A percentile compares a stretch with the other conserved stretches of the same genome.
These are phyloP conservation scores for Jordanella pulchra DNA, from an alignment of 2,797 vertebrate genomes.

Conservation along the genomic window DNA sequence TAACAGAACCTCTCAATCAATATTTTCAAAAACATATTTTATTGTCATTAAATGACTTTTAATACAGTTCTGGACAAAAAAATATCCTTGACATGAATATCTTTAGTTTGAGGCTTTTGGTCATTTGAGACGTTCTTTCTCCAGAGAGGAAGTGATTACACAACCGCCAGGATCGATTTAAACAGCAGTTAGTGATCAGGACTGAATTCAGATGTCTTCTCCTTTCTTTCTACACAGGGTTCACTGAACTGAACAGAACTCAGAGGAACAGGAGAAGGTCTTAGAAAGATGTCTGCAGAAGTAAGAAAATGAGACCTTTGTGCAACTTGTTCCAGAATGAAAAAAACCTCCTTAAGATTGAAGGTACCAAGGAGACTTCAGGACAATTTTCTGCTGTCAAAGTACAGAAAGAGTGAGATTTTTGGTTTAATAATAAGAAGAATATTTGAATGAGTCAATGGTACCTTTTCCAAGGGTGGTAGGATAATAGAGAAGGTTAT, in stretches of 20 bases:
- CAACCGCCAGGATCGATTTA: not conserved
- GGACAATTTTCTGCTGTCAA: too few relatives aligned
- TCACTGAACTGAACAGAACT: not conserved
- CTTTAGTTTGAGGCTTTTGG: not conserved
- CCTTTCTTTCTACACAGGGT: not conserved
- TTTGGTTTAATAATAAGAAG: too few relatives aligned
- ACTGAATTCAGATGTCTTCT: not conserved
- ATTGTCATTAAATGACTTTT: not conserved
- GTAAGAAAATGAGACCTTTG: not conserved
- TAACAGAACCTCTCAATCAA: not conserved
- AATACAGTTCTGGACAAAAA: not conserved
- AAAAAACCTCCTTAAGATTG: too few relatives aligned
- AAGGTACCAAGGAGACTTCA: not conserved
- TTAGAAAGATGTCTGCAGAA: not conserved
- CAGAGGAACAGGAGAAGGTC: not conserved
- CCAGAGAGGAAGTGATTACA: not conserved
- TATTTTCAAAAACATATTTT: not conserved
- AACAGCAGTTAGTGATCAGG: not conserved
- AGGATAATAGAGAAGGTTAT: not conserved
- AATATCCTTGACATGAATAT: not conserved
- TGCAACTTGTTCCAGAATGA: too few relatives aligned
- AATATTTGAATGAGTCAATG: not conserved
- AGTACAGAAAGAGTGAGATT: too few relatives aligned
- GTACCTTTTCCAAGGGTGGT: too few relatives aligned
- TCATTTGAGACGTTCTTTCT: not conserved